Evolutionary conservation across 2,797 vertebrate species (phyloP).

Genomic region (Babyrousa celebensis): DNA sequence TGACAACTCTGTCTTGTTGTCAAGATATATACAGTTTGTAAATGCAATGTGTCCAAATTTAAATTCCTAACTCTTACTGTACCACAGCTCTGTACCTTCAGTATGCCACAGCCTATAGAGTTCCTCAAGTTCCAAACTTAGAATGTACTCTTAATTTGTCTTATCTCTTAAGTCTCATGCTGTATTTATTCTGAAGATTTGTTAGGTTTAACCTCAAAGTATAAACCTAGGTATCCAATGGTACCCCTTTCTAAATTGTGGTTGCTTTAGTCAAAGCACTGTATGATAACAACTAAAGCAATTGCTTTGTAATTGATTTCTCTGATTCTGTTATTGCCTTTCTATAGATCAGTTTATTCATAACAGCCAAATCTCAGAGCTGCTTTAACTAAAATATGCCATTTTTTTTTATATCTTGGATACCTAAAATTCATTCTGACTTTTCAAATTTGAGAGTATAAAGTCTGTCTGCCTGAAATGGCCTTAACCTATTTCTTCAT

Average conservation of each 20-base stretch:
- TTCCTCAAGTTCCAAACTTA: not conserved
- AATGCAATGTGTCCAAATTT: not conserved
- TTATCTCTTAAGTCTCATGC: not conserved
- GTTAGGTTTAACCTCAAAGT: not conserved
- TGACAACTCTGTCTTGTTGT: not conserved
- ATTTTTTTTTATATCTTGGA: not conserved
- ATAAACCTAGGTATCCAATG: not conserved
- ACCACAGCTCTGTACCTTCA: not conserved
- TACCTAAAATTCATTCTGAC: not conserved
- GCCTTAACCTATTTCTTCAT: not conserved
- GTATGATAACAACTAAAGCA: not conserved
- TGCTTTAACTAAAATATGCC: not conserved
- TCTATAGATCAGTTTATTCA: not conserved
- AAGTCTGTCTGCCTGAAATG: not conserved
- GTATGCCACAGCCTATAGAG: fast-evolving
- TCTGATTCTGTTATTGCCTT: not conserved
- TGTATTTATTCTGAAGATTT: not conserved
- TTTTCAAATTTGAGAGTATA: not conserved
- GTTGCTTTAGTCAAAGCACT: not conserved
- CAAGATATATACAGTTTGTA: not conserved
- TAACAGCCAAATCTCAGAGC: not conserved
- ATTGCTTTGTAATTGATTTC: not conserved
- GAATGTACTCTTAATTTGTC: not conserved
- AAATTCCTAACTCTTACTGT: not conserved
- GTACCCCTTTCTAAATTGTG: not conserved